Conservation (phyloP, 2,888 invertebrate species). For the Listrodromus nycthemerus region DNA sequence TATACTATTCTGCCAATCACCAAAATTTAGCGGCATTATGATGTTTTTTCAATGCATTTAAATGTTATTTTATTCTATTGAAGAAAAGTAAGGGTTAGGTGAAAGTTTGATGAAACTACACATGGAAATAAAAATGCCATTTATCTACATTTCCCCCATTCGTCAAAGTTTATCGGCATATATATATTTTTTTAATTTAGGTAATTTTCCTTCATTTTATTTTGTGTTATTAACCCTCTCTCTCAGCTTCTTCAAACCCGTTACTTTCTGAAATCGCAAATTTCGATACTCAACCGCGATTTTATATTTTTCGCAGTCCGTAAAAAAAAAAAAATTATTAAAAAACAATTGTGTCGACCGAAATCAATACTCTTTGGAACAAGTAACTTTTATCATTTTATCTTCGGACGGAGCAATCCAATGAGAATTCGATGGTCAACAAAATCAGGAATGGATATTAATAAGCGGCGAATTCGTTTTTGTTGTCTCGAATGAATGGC, state of each 20-base stretch:
- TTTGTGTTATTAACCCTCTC: too few species aligned
- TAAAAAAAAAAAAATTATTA: neutral
- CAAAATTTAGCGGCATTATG: neutral
- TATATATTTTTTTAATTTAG: neutral
- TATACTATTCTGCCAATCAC: neutral
- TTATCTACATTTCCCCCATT: neutral
- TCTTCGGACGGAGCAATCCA: neutral
- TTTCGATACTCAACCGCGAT: neutral
- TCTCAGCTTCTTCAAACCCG: neutral
- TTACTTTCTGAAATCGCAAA: neutral
- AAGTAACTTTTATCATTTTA: too few species aligned
- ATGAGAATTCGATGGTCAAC: neutral
- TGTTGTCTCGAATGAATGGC: constrained; percentile 47
- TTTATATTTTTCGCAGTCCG: neutral
- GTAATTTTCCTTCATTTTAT: neutral
- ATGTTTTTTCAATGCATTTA: too few species aligned
- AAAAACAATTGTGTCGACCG: neutral
- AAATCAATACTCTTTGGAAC: too few species aligned
- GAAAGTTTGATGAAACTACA: too few species aligned
- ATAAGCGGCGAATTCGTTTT: neutral
- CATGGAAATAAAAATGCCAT: too few species aligned
- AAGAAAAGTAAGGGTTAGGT: too few species aligned
- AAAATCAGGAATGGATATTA: neutral
- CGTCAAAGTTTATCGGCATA: neutral
- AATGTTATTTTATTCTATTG: too few species aligned